Base-by-base conservation (phyloP, 2,797 vertebrate genomes). In the Macroramphosus scolopax region DNA sequence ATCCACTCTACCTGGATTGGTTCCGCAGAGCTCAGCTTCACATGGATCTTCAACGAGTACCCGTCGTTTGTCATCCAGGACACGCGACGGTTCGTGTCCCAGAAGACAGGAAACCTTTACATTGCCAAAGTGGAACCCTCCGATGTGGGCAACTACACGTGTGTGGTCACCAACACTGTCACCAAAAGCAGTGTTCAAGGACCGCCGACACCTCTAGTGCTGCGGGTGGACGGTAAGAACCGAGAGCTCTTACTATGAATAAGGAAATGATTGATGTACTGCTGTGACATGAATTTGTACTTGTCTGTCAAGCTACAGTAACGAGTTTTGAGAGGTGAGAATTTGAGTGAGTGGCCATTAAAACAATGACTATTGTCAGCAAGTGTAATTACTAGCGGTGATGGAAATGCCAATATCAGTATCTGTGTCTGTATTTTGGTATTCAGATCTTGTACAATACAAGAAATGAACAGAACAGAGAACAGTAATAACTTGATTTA, bases 1-100 rank as follows among this genome's bases (percentile, higher is more conserved):
- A 36, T 24, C 15, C 18, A 22, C 15, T 39, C 2, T 65, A 18
- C 44, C 43, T 62, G 12, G 31, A 48, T 59, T 47, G 48, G 1
- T 82, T 36, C 30, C n/a, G 13, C 82, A 88, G 96, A 96, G 63
- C 87, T 98, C 17, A 93, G 85, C 67, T 98, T 96, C 29, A 92
- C 92, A 0, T 98, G 96, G 96, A 94, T 96, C 86, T 95, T 98
- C 90, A 97, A 98, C 0, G 91, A 92, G 61, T 93, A 92, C 72
- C 94, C 95, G 0, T 90, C 89, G 1, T 94, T 93, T 12, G 92
- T 95, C 30, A 87, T 90, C 48, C 94, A 96, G 77, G 94, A 98
- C 84, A 92, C 83, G 0, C 91, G 94, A 0, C 92, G 95, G 29
- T 98, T 98, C 4, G 93, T 98, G 54, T 98, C 96, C 0, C 96